Evolutionary conservation across 2,797 vertebrate species (phyloP).

Genomic region (Platyrinchus mystaceus): DNA sequence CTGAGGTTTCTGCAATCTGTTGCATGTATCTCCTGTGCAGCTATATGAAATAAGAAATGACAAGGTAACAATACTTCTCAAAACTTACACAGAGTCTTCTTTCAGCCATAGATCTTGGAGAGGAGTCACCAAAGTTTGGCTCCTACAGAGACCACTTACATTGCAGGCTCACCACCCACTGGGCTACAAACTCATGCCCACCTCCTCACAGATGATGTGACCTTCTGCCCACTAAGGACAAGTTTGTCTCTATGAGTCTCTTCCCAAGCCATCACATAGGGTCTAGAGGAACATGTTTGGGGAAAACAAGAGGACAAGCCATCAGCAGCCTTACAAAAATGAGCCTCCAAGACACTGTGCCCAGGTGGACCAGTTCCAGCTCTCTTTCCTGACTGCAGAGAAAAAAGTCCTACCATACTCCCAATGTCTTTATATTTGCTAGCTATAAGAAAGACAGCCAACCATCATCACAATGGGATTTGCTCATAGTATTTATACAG

Average conservation of each 20-base stretch:
- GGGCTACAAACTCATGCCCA: neutral
- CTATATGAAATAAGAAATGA: neutral
- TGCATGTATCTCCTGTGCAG: neutral
- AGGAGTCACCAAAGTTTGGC: neutral
- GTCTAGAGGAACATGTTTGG: neutral
- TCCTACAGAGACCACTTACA: neutral
- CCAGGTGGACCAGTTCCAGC: neutral
- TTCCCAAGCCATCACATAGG: rapidly evolving
- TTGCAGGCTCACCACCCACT: rapidly evolving
- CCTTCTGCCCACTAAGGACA: neutral
- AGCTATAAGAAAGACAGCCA: neutral
- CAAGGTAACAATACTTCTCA: neutral
- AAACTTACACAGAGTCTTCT: neutral
- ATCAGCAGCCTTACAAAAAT: neutral
- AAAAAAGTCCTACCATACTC: neutral
- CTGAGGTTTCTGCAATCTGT: neutral
- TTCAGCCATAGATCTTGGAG: neutral
- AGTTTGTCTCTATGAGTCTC: neutral
- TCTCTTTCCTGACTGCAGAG: neutral
- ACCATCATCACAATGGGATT: neutral
- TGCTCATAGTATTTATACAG: neutral
- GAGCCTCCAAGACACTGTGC: neutral
- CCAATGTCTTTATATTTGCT: neutral
- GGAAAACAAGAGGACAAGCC: neutral
- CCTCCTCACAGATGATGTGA: neutral